Base-by-base conservation (phyloP, 2,888 invertebrate species). In the Hemithea aestivaria region DNA sequence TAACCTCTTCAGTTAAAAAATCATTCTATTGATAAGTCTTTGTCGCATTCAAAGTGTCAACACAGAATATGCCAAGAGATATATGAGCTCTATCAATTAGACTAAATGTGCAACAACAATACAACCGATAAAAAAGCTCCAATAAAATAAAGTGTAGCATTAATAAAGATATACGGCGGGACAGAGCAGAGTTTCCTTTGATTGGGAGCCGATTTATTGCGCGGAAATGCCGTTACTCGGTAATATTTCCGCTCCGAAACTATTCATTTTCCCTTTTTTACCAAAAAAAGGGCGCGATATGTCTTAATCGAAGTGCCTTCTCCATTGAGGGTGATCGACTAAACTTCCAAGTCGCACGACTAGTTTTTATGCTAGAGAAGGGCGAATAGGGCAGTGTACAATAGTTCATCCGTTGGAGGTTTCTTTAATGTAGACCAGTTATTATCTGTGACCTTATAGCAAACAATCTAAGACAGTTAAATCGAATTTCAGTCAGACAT, bases 141-240 rank as follows among this genome's bases (percentile, higher is more conserved):
- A 84, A 87, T 84, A 87, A 84, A 84, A 81, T 81, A 84, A 81
- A 84, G 81, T 80, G 77, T 74, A 73, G 72, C 75, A 82, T 79
- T 85, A 84, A 83, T 77, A 83, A 74, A 84, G 81, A 84, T 77
- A 82, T 81, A 81, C 76, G 79, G 59, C 70, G 64, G 60, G 66
- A 57, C 62, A 54, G 65, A 53, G 66, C 69, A 58, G 71, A 73
- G 69, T 68, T 78, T 80, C 81, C 78, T 85, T 85, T 87, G 87
- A 88, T 87, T 88, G 80, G 84, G 71, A 76, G 75, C 73, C 79
- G 78, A 87, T 87, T 87, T 88, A 88, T 88, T 78, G 87, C 73
- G 83, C 87, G 87, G 88, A 88, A 88, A 87, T 78, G 77, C 81
- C 79, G 84, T 83, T 83, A 81, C 77, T 79, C 68, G 62, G 79